phyloP scores from a whole-genome alignment of 1,140 invertebrate species.

The Teleopsis dalmanni region DNA sequence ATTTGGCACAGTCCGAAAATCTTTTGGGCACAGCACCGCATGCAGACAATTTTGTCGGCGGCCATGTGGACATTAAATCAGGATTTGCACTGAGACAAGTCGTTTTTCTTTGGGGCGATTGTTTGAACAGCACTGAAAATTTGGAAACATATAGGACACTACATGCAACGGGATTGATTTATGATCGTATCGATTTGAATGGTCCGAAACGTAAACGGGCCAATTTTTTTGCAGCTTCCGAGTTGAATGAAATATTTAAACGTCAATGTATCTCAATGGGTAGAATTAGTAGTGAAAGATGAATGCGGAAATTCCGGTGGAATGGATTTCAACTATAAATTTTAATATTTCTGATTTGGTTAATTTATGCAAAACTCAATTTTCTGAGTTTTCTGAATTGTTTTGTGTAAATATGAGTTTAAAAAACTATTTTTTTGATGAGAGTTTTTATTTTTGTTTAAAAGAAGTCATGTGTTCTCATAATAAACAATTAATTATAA shows the following conservation, averaged over 20 bases:
- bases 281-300: too few species aligned
- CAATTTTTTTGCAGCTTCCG: slow-evolving; percentile 23
- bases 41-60: slow-evolving; percentile 71
- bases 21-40: slow-evolving; percentile 82
- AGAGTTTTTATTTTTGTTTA: too few species aligned
- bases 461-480: too few species aligned
- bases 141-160: slow-evolving; percentile 74
- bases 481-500: too few species aligned
- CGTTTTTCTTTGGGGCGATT: slow-evolving; percentile 92
- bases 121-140: slow-evolving; percentile 76
- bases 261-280: slow-evolving; percentile 31
- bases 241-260: slow-evolving; percentile 29
- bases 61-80: slow-evolving; percentile 63
- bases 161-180: slow-evolving; percentile 84
- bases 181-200: slow-evolving; percentile 70
- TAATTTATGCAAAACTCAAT: too few species aligned
- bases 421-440: too few species aligned
- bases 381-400: too few species aligned
- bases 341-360: too few species aligned
- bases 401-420: too few species aligned
- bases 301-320: too few species aligned
- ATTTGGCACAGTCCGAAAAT: slow-evolving; percentile 68
- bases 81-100: slow-evolving; percentile 68
- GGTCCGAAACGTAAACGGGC: slow-evolving; percentile 28
- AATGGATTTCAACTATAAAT: too few species aligned